Evolutionary conservation across 1,140 invertebrate genomes (phyloP), one percentile per base, ranked within the genome.

Genomic region (Drosophila tristis): DNA sequence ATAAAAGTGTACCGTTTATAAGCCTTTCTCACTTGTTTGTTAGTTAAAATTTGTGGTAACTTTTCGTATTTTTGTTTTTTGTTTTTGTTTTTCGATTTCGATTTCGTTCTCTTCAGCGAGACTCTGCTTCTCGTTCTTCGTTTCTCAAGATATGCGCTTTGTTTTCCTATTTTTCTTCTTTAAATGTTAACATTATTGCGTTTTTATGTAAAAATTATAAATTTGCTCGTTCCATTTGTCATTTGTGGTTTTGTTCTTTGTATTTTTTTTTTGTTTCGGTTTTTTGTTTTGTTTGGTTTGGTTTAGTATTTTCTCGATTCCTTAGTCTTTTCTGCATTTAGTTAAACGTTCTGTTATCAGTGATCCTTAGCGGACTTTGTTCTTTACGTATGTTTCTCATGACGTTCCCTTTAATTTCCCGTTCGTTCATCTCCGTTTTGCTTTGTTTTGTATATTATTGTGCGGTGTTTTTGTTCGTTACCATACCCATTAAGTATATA

Each of bases 381-480:
- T 63, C 47, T 63, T 74, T 84, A 87, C 82, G 84, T 87, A 87
- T 87, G 72, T 63, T 67, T 74, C 44, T 57, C 47, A 47, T 49
- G 44, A 42, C 43, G 44, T 72, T 58, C 25, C 55, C 8, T 57
- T 44, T 20, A 20, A 20, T 20, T 7, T 65, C 53, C 43, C 15
- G 8, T 39, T 47, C 16, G 26, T 44, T 54, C 13, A 23, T 49
- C 44, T 29, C 45, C 50, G 58, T 48, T 55, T 74, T 60, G 49
- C 44, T 67, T 74, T 63, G 58, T 78, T 82, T 81, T 87, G 84
- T 87, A 87, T 87, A 87, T 89, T 87, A 87, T 87, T 87, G 84
- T 87, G 84, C 84, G 84, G 84, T 87, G 84, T 87, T 89, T 80
- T 87, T 87, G 84, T 87, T 87, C 84, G 84, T 84, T 87, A 89